Base-by-base conservation (phyloP, 2,113 vertebrate species). In the Halcyon malimbica region DNA sequence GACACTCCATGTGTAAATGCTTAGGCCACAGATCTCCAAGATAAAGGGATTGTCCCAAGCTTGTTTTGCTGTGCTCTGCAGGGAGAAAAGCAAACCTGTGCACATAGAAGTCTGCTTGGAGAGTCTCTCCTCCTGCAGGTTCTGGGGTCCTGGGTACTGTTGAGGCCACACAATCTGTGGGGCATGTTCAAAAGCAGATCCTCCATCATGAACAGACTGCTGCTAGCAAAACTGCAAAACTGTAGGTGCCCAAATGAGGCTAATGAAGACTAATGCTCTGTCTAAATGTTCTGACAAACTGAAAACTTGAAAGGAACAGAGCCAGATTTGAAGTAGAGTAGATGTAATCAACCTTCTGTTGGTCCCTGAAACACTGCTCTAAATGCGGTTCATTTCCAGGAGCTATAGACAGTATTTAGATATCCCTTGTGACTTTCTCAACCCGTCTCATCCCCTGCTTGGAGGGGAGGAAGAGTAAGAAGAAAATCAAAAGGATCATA, bases 401-500 rank as follows among this genome's bases (percentile, higher is more conserved):
- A 95, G 94, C 93, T 82, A 44, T 2, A 93, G 94, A 64, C 93
- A 79, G 65, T 37, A 54, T 60, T 91, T 74, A 69, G 41, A 54
- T 69, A 50, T 31, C 31, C 79, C 89, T 95, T 2, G 3, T 93
- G 81, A 93, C 83, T 94, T 92, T 75, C 42, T 82, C 76, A 87
- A 84, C 59, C 37, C 1, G 0, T 76, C 65, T 95, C 87, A 76
- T 68, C 26, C 24, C 56, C 74, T 79, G 44, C 81, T 93, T 57
- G 53, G 53, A 85, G 78, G 31, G 57, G 57, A 91, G 65, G 89
- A 89, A 93, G 91, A 95, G 65, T 33, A 39, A 71, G 81, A 64
- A 89, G 56, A 44, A 94, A 95, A 95, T 96, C 62, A 95, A 93
- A 97, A 94, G 83, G 41, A 87, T 37, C 26, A n/a, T 93, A 90